These are phyloP conservation scores for Tortricodes alternella DNA, from an alignment of 2,888 invertebrate genomes.

Conservation along the genomic window DNA sequence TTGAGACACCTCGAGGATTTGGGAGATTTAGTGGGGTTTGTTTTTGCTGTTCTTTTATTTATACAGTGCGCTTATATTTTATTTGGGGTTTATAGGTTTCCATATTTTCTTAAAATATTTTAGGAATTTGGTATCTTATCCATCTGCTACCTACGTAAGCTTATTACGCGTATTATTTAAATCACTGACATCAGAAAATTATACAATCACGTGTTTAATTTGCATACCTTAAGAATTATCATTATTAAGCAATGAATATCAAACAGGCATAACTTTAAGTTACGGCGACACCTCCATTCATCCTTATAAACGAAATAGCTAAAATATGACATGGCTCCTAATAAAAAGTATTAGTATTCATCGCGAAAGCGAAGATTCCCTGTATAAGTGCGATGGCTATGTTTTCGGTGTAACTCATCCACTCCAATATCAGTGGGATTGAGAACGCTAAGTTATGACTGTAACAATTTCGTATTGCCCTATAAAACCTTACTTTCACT, in stretches of 20 bases:
- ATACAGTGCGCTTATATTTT: constrained; percentile 30
- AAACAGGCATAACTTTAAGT: constrained; percentile 15
- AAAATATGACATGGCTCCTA: constrained; percentile 50
- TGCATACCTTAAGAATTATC: background rate
- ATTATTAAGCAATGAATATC: background rate
- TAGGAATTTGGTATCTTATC: background rate
- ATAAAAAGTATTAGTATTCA: constrained; percentile 62
- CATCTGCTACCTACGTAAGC: background rate
- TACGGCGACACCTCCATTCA: constrained; percentile 17
- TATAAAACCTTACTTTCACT: constrained; percentile 78
- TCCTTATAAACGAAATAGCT: constrained; percentile 27
- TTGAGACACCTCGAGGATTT: constrained; percentile 71
- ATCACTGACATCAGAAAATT: background rate
- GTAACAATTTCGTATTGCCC: constrained; percentile 79
- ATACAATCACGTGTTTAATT: background rate
- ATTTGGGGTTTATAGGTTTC: constrained; percentile 7
- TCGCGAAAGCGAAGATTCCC: constrained; percentile 47
- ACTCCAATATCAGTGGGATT: constrained; percentile 75
- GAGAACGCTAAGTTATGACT: constrained; percentile 73
- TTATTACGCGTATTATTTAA: background rate
- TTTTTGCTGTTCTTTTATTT: constrained; percentile 63
- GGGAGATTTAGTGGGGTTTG: constrained; percentile 67
- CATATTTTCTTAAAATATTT: background rate
- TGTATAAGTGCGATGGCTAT: constrained; percentile 53
- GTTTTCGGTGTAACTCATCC: constrained; percentile 71